Conservation (phyloP, 2,797 vertebrate species). For the Neosilurus hyrtlii region DNA sequence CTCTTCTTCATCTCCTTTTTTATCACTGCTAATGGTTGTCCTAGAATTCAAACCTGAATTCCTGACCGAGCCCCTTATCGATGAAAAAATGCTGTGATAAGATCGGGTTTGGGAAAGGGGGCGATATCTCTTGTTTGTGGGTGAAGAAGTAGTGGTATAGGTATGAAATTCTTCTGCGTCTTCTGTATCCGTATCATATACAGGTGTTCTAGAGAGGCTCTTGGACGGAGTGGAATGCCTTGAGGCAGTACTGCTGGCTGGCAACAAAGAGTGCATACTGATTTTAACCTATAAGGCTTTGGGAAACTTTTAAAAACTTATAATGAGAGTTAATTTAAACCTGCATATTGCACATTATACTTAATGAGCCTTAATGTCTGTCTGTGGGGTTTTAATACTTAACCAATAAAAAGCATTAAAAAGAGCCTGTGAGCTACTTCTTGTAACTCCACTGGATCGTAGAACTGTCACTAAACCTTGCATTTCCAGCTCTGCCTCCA, state of each 20-base stretch:
- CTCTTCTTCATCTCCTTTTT: slow-evolving; percentile 56
- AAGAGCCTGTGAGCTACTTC: too few species aligned
- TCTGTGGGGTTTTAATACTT: too few species aligned
- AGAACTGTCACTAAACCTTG: too few species aligned
- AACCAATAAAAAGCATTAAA: too few species aligned
- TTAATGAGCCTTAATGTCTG: too few species aligned
- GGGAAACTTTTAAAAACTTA: neutral
- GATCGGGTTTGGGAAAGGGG: slow-evolving; percentile 75
- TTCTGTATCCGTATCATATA: slow-evolving; percentile 66
- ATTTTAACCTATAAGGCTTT: slow-evolving; percentile 3
- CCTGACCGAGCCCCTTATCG: slow-evolving; percentile 70
- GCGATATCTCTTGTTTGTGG: slow-evolving; percentile 62
- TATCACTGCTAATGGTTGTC: slow-evolving; percentile 54
- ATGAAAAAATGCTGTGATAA: slow-evolving; percentile 74
- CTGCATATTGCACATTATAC: neutral
- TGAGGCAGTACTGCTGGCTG: slow-evolving; percentile 72
- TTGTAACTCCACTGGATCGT: too few species aligned
- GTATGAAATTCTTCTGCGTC: slow-evolving; percentile 60
- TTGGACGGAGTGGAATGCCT: slow-evolving; percentile 61
- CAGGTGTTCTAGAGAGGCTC: slow-evolving; percentile 55
- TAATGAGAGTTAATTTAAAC: neutral
- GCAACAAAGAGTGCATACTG: slow-evolving; percentile 42
- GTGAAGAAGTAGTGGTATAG: slow-evolving; percentile 48
- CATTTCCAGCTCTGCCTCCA: too few species aligned
- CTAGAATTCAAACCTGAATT: slow-evolving; percentile 55